Percentiles rank a stretch among this genome's conserved stretches.
phyloP scores from a whole-genome alignment of 30 jellyfish, hydroid and myxozoan genomes.

The Aurelia aurita complex sp. Pacific region DNA sequence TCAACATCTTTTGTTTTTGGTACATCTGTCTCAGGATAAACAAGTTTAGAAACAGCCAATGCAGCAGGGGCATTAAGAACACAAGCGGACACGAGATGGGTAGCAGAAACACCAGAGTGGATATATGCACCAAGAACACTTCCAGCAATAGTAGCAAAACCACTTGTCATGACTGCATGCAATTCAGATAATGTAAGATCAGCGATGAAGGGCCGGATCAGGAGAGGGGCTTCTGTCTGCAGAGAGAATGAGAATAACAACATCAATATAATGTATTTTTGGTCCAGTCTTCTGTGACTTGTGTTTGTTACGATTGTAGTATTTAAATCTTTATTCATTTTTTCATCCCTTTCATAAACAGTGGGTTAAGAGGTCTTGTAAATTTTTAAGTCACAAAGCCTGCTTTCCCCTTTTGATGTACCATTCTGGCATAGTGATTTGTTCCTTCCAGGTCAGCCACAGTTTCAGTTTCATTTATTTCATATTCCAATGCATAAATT shows the following conservation, averaged over 20 bases:
- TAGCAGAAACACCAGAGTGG: slow-evolving; percentile 72
- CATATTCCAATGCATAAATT: too few relatives aligned
- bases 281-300: too few relatives aligned
- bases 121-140: slow-evolving; percentile 78
- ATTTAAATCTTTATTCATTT: too few relatives aligned
- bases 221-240: slow-evolving; percentile 79
- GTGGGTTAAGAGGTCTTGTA: too few relatives aligned
- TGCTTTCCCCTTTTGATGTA: too few relatives aligned
- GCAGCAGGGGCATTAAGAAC: slow-evolving; percentile 82
- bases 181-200: slow-evolving; percentile 77
- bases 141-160: slow-evolving; percentile 88
- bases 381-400: too few relatives aligned
- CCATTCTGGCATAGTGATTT: too few relatives aligned
- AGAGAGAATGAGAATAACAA: background rate
- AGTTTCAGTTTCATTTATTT: too few relatives aligned
- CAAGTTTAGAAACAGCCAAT: slow-evolving; percentile 69
- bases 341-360: too few relatives aligned
- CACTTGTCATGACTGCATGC: slow-evolving; percentile 84
- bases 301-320: too few relatives aligned
- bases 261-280: too few relatives aligned
- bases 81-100: slow-evolving; percentile 77
- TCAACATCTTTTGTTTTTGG: slow-evolving; percentile 63
- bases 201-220: slow-evolving; percentile 77
- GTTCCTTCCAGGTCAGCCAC: too few relatives aligned
- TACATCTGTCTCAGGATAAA: slow-evolving; percentile 70